Evolutionary conservation across 2,113 vertebrate species (phyloP), one percentile per base, ranked within the genome.

Genomic region (Peromyscus leucopus): DNA sequence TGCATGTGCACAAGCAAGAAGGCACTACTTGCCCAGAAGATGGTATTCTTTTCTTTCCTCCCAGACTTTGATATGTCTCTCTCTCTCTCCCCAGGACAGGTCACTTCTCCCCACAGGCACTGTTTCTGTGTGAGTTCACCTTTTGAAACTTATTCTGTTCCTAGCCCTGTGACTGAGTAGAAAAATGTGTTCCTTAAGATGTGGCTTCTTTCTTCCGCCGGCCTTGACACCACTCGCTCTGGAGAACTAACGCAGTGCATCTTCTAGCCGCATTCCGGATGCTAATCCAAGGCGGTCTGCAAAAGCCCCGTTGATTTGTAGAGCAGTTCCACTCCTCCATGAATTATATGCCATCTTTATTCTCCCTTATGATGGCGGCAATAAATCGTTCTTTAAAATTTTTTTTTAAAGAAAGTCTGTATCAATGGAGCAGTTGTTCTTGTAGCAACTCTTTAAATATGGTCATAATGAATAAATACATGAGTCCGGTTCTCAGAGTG

Each of bases 381-480:
- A 74, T 92, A 96, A 55, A 97, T 96, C 51, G 57, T 90, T 92
- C 63, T 71, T 88, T 75, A 96, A 96, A 39, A 75, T 63, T 24
- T 82, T 67, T 19, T 42, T 71, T 78, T 10, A 6, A 8, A 24
- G 83, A 96, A 95, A 93, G 74, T 88, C 65, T 80, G 1, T 87
- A 95, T 97, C 94, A 95, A 85, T 92, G n/a, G 87, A 90, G 74
- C 55, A 65, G 90, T 90, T 95, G 96, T 97, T 97, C 92, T 92
- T 72, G 7, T 17, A 88, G 24, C 39, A 90, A 83, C 42, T 83
- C 88, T 72, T 96, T 84, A 90, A 96, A 92, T 80, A 90, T 24
- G 93, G 90, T 24, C 61, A 16, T 75, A 57, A 31, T 39, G 69
- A 90, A 76, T 39, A 9, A 92, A 74, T 48, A 5, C 5, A 33